phyloP scores from a whole-genome alignment of 2,888 invertebrate species.

The Polyommatus iphigenia region DNA sequence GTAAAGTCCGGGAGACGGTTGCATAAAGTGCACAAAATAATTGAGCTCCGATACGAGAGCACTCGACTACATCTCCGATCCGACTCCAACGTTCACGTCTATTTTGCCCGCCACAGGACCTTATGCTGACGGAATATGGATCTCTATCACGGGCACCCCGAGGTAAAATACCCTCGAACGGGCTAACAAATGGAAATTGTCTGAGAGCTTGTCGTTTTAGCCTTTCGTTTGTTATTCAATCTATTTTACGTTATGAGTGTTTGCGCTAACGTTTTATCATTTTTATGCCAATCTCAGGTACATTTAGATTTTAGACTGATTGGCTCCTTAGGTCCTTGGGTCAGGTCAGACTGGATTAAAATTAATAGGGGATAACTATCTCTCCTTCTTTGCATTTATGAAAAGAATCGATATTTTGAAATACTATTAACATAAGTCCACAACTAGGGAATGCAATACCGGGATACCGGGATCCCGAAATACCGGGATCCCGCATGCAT shows the following conservation, averaged over 20 bases:
- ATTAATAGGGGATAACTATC: too few species aligned
- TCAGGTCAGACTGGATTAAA: too few species aligned
- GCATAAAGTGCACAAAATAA: slow-evolving; percentile 40
- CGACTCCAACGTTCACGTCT: background rate
- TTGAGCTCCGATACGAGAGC: slow-evolving; percentile 40
- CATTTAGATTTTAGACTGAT: too few species aligned
- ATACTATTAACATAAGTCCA: too few species aligned
- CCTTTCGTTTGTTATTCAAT: slow-evolving; percentile 16
- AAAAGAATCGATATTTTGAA: too few species aligned
- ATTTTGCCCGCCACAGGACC: background rate
- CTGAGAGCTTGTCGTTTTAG: slow-evolving; percentile 3
- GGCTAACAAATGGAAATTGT: slow-evolving; percentile 17
- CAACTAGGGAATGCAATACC: too few species aligned
- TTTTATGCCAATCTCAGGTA: background rate
- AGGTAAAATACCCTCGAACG: background rate
- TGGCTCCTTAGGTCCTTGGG: too few species aligned
- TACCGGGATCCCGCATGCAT: too few species aligned
- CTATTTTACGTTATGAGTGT: background rate
- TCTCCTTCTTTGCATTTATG: too few species aligned
- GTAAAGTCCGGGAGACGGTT: slow-evolving; percentile 26
- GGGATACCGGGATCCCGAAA: too few species aligned
- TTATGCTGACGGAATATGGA: background rate
- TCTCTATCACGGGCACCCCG: background rate
- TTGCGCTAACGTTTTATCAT: background rate
- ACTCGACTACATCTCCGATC: slow-evolving; percentile 31